Evolutionary conservation across 2,888 invertebrate species (phyloP).

Genomic region (Caprella mutica): DNA sequence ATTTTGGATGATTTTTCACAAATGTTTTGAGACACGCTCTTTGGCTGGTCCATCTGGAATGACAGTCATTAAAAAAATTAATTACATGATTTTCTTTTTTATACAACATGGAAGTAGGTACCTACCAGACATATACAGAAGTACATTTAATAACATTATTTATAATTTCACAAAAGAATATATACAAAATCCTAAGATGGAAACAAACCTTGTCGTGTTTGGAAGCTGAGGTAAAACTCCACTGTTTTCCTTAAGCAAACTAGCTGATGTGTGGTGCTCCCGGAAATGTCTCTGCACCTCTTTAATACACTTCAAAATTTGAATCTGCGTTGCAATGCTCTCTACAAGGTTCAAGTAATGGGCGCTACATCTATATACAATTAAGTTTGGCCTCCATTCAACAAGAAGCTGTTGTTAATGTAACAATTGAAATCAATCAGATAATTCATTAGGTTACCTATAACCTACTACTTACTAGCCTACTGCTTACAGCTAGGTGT

Average conservation of each 20-base stretch:
- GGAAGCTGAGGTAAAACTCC: background rate
- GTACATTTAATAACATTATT: background rate
- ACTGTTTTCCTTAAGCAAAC: background rate
- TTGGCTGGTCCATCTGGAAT: background rate
- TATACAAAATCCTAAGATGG: background rate
- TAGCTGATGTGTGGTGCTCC: background rate
- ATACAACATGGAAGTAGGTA: background rate
- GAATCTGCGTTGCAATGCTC: background rate
- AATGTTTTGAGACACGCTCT: background rate
- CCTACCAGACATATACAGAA: background rate
- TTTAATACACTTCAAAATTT: background rate
- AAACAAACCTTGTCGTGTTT: background rate
- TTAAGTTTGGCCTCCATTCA: background rate
- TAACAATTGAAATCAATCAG: no score
- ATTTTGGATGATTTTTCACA: background rate
- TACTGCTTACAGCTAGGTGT: no score
- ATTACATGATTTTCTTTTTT: background rate
- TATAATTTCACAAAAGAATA: no score
- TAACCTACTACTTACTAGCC: no score
- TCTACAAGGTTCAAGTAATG: background rate
- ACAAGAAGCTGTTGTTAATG: background rate
- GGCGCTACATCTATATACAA: background rate
- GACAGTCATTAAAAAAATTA: background rate
- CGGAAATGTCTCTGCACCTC: background rate
- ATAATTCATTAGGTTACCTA: no score